A percentile compares a stretch with the other conserved stretches of the same genome.
Conservation (phyloP, 2,797 vertebrate species). For the Sebastes hopkinsi region DNA sequence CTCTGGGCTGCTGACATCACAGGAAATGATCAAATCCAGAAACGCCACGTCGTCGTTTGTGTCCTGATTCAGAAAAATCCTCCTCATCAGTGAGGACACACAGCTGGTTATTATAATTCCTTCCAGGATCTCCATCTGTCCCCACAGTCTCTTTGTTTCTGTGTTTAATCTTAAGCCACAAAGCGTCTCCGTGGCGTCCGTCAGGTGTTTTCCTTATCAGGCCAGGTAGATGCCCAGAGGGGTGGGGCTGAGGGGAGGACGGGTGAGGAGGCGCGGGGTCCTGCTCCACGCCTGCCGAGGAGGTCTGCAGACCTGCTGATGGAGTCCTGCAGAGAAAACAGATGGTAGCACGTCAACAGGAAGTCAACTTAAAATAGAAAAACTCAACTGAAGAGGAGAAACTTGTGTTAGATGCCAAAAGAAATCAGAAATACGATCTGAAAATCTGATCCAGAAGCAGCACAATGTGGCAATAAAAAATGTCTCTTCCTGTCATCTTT, state of each 20-base stretch:
- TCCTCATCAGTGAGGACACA: not conserved
- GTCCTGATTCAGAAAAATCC: not conserved
- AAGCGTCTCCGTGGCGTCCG: not conserved
- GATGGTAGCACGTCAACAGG: not conserved
- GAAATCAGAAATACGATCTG: not conserved
- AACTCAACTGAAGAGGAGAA: not conserved
- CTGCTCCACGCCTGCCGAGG: not conserved
- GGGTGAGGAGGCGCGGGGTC: constrained; percentile 3
- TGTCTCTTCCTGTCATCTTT: not conserved
- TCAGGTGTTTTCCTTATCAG: constrained; percentile 77
- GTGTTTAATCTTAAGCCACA: constrained; percentile 6
- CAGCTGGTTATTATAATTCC: not conserved
- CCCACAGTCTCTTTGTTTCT: not conserved
- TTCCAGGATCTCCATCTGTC: not conserved
- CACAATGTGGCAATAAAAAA: not conserved
- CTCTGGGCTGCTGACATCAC: not conserved
- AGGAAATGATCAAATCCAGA: not conserved
- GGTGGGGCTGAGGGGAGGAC: not conserved
- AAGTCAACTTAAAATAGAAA: not conserved
- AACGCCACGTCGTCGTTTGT: not conserved
- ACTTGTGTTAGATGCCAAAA: not conserved
- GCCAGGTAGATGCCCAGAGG: constrained; percentile 76
- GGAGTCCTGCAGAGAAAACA: constrained; percentile 15
- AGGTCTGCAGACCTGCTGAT: constrained; percentile 17
- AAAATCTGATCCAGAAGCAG: not conserved